Conservation (phyloP, 1,140 invertebrate species). For the Lamellibrachia luymesi region DNA sequence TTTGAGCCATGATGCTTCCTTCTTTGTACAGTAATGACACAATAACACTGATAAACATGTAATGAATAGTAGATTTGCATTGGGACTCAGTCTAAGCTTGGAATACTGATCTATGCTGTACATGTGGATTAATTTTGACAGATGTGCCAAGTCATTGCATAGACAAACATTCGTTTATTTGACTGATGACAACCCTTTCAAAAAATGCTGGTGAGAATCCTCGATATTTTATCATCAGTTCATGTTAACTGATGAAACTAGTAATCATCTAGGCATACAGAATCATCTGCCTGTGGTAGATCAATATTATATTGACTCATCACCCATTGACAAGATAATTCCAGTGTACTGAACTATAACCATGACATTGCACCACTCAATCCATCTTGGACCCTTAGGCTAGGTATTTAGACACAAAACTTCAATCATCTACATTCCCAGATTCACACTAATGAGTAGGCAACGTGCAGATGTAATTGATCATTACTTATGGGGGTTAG, state of each 20-base stretch:
- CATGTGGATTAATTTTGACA: background rate
- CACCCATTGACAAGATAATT: background rate
- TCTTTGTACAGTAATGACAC: background rate
- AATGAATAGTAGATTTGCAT: background rate
- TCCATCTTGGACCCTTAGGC: background rate
- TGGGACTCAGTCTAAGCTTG: background rate
- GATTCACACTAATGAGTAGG: background rate
- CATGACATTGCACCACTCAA: background rate
- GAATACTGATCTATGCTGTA: background rate
- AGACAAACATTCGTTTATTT: background rate
- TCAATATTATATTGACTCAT: background rate
- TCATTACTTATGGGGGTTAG: background rate
- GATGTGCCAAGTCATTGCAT: background rate
- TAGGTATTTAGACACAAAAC: background rate
- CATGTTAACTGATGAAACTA: too few species aligned
- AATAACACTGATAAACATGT: background rate
- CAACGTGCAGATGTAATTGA: background rate
- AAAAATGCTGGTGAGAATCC: background rate
- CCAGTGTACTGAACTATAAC: background rate
- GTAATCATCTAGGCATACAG: background rate
- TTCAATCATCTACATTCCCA: background rate
- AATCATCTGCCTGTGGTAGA: background rate
- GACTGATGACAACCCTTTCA: too few species aligned
- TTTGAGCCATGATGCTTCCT: background rate
- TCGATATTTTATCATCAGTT: background rate